Evolutionary conservation across 2,113 vertebrate genomes (phyloP), one percentile per base, ranked within the genome.

Genomic region (Mirounga angustirostris): DNA sequence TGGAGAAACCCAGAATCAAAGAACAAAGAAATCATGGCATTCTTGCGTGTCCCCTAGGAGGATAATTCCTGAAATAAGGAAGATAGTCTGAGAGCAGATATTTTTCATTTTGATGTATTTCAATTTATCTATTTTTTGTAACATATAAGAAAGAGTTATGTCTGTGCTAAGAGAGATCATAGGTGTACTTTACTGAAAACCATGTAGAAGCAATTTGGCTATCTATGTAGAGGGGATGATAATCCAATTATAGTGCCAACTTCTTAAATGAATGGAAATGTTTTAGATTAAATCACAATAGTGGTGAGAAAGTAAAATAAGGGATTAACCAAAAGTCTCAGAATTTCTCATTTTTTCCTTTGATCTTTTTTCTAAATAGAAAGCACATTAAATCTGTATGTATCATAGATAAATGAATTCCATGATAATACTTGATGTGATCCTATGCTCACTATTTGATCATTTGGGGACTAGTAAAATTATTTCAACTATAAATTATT

Each of bases 221-320:
- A 1, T 80, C 33, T 78, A 21, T 36, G 54, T 58, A 69, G 12
- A 91, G 5, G 46, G 8, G 50, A 82, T 87, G 46, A 81, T 33
- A 91, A 82, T 30, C 36, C 58, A 95, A 81, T 61, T 40, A 78
- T 58, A 40, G 28, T 14, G 7, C 30, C 52, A 90, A 33, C n/a
- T 87, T 93, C n/a, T 69, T 46, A 24, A 95, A 89, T 87, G 19
- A 82, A 87, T 82, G 26, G 54, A 96, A 96, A 86, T 19, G 2
- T 81, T 74, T 89, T 89, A 74, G 63, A 71, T 69, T 71, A 81
- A 92, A 76, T 93, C 58, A 93, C 16, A 90, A 76, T 43, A 92
- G 36, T 89, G 63, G 10, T 92, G 21, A 69, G 33, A 86, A 46
- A 65, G 30, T 89, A 88, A 93, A 95, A 61, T 87, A 74, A 76